A percentile compares a stretch with the other conserved stretches of the same genome.
Conservation (phyloP, 1,140 invertebrate genomes). For the Acyrthosiphon pisum region DNA sequence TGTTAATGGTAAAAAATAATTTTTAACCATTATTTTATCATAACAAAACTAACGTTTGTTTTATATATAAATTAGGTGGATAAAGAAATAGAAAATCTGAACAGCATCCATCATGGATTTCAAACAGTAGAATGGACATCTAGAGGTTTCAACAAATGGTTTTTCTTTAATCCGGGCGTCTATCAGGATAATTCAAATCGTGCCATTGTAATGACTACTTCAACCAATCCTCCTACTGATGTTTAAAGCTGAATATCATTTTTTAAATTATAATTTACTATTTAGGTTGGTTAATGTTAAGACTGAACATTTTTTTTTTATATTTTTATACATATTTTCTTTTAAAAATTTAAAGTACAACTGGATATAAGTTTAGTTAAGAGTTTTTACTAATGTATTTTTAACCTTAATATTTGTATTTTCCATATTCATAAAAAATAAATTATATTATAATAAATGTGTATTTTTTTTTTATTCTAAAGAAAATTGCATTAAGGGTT, state of each 20-base stretch:
- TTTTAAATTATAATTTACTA: background rate
- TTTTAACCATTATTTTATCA: background rate
- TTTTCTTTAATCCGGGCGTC: constrained; percentile 57
- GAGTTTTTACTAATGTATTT: background rate
- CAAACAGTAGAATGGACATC: constrained; percentile 45
- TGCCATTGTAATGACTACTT: background rate
- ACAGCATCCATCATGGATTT: background rate
- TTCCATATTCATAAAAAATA: background rate
- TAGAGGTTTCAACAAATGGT: constrained; percentile 48
- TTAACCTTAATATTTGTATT: background rate
- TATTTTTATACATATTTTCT: background rate
- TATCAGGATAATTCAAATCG: constrained; percentile 30
- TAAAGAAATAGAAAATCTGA: background rate
- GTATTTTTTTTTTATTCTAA: background rate
- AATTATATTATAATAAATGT: background rate
- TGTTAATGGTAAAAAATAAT: constrained; percentile 31
- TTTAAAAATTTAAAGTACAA: background rate
- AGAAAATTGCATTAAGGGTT: background rate
- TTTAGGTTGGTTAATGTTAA: background rate
- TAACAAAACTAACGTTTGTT: background rate
- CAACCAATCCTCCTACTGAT: background rate
- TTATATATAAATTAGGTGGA: constrained; percentile 47
- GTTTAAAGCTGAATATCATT: background rate
- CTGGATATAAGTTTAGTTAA: background rate
- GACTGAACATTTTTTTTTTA: background rate